Evolutionary conservation across 2,797 vertebrate genomes (phyloP).

Genomic region (Pipistrellus pipistrellus): DNA sequence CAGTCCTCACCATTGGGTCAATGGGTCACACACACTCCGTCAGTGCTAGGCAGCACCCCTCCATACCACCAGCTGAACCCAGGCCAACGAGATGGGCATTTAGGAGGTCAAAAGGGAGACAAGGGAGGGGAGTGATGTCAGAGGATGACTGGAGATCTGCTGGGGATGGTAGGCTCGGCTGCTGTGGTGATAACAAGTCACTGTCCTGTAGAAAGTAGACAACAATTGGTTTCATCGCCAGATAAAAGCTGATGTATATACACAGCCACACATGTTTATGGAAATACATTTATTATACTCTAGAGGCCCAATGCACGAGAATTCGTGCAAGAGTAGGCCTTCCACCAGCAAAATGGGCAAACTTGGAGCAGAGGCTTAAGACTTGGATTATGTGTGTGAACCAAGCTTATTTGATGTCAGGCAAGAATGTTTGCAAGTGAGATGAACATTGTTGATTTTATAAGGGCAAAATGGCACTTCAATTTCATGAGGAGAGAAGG

Average conservation of each 20-base stretch:
- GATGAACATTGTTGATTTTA: too few species aligned
- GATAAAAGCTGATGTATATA: constrained; percentile 2
- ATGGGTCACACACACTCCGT: constrained; percentile 91
- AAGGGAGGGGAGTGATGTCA: constrained; percentile 54
- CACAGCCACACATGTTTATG: not conserved
- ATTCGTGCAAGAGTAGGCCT: too few species aligned
- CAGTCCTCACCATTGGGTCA: constrained; percentile 93
- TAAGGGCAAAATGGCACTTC: too few species aligned
- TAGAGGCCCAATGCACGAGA: too few species aligned
- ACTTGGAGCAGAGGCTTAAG: too few species aligned
- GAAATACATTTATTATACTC: constrained; percentile 41
- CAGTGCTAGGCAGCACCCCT: constrained; percentile 91
- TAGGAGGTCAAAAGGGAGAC: constrained; percentile 72
- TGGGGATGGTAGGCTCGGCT: constrained; percentile 76
- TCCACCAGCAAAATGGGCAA: too few species aligned
- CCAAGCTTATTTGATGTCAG: too few species aligned
- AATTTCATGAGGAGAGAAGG: too few species aligned
- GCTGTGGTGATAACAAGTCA: constrained; percentile 81
- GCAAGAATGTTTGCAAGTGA: too few species aligned
- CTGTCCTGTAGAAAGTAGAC: constrained; percentile 74
- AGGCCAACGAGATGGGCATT: constrained; percentile 85
- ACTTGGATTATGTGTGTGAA: too few species aligned
- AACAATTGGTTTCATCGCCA: constrained; percentile 67
- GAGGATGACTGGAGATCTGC: constrained; percentile 73
- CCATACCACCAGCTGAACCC: constrained; percentile 91